phyloP scores from a whole-genome alignment of 64 coral and sea anemone species.

The Exaiptasia diaphana region DNA sequence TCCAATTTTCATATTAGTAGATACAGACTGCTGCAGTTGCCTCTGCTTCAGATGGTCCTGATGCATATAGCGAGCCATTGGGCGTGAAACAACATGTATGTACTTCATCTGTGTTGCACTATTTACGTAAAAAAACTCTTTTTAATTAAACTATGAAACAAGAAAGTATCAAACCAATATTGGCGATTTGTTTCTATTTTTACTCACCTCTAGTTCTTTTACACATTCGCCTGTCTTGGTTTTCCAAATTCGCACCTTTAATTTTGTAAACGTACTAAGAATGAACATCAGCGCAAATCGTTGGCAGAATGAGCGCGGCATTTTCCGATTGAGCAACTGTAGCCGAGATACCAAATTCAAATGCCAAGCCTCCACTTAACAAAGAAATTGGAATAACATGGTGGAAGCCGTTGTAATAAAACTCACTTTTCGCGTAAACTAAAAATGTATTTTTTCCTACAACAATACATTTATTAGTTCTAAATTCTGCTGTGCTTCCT shows the following conservation, averaged over 20 bases:
- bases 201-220: slow-evolving; percentile 93
- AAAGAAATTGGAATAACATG: too few species aligned
- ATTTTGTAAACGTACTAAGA: background rate
- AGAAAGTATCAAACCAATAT: background rate
- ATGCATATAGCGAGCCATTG: slow-evolving; percentile 80
- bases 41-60: slow-evolving; percentile 76
- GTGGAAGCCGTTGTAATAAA: too few species aligned
- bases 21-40: slow-evolving; percentile 77
- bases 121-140: background rate
- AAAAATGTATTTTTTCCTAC: too few species aligned
- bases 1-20: too few species aligned
- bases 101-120: slow-evolving; percentile 98
- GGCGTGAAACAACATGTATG: slow-evolving; percentile 93
- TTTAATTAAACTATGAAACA: background rate
- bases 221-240: slow-evolving; percentile 62
- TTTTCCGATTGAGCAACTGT: too few species aligned
- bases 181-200: background rate
- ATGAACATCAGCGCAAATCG: too few species aligned
- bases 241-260: slow-evolving; percentile 91
- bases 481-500: too few species aligned
- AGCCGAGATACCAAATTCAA: too few species aligned
- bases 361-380: too few species aligned
- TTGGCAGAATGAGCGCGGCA: too few species aligned
- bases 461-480: too few species aligned
- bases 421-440: too few species aligned